Percentiles rank a stretch among this genome's conserved stretches.
These are phyloP conservation scores for Poecile atricapillus DNA, from an alignment of 2,113 vertebrate genomes.

Conservation along the genomic window DNA sequence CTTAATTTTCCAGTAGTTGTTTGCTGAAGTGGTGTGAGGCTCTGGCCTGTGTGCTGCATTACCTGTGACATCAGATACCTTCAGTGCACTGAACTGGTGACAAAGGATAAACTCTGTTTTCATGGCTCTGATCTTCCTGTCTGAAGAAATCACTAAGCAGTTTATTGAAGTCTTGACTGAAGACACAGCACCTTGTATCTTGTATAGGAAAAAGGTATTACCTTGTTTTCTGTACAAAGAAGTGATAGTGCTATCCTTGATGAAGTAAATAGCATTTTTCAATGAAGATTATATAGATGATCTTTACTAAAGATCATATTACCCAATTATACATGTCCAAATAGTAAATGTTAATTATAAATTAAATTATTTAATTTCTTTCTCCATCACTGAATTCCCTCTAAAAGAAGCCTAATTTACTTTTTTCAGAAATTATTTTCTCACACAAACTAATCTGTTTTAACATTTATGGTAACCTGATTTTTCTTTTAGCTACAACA, in stretches of 20 bases:
- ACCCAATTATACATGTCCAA: neutral
- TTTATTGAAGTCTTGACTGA: conserved; percentile 10
- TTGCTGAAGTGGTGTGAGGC: neutral
- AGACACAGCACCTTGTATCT: conserved; percentile 54
- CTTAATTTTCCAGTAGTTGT: neutral
- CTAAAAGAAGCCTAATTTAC: conserved; percentile 9
- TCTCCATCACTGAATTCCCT: neutral
- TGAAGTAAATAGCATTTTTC: conserved; percentile 18
- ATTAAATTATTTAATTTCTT: conserved; percentile 47
- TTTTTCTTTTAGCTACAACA: conserved; percentile 4
- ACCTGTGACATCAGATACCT: neutral
- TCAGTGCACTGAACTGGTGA: conserved; percentile 35
- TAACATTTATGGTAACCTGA: neutral
- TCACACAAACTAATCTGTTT: neutral
- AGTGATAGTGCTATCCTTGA: neutral
- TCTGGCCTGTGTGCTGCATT: neutral
- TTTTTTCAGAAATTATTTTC: neutral
- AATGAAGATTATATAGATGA: conserved; percentile 8
- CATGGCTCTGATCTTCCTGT: neutral
- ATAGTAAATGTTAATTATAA: conserved; percentile 32
- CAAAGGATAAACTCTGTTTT: neutral
- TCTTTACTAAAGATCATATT: neutral
- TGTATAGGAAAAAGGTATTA: conserved; percentile 10
- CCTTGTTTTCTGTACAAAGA: conserved; percentile 12
- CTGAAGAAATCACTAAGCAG: neutral